These are phyloP conservation scores for Lacerta bilineata DNA, from an alignment of 2,797 vertebrate genomes.

Conservation along the genomic window DNA sequence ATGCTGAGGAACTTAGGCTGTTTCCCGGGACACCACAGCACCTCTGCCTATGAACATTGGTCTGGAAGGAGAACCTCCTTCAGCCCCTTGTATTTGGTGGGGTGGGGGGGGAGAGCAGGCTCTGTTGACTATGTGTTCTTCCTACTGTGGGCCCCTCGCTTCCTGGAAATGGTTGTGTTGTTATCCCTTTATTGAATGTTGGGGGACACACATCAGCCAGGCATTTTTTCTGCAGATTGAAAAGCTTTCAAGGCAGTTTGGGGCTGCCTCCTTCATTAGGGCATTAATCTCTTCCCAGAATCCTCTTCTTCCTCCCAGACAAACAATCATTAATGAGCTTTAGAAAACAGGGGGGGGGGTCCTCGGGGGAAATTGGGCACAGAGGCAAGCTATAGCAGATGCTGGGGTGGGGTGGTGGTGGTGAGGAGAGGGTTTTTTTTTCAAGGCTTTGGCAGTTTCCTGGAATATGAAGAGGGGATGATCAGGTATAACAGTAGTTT, in stretches of 20 bases:
- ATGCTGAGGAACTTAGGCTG: not conserved
- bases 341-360: not conserved
- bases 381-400: too few species aligned
- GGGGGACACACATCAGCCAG: conserved; percentile 63
- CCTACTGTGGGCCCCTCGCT: not conserved
- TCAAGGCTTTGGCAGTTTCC: not conserved
- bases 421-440: too few species aligned
- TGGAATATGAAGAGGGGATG: not conserved
- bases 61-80: not conserved
- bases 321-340: not conserved
- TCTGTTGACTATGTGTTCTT: not conserved
- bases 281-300: not conserved
- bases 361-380: too few species aligned
- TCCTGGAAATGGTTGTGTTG: not conserved
- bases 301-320: not conserved
- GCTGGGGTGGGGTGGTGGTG: not conserved
- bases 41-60: not conserved
- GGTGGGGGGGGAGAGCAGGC: not conserved
- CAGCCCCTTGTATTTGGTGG: not conserved
- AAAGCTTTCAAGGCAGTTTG: conserved; percentile 60
- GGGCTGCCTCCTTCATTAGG: conserved; percentile 50
- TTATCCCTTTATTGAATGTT: not conserved
- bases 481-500: not conserved
- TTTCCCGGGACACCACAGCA: too few species aligned
- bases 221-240: conserved; percentile 68